Base-by-base conservation (phyloP, 2,113 vertebrate genomes). In the Pteruthius melanotis region DNA sequence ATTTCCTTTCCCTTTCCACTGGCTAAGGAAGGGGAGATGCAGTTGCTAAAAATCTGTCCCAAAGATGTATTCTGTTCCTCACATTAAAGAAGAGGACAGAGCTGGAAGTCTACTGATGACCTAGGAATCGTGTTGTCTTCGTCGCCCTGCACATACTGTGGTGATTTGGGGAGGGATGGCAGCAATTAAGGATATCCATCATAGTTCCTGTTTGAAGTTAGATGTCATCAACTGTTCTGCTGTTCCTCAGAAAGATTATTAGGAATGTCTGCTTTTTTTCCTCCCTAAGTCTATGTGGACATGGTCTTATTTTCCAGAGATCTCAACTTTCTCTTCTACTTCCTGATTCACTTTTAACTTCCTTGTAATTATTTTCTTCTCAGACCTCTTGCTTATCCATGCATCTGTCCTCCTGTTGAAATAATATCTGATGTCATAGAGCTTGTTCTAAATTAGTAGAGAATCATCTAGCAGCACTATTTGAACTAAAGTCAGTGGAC, bases 401-500 rank as follows among this genome's bases (percentile, higher is more conserved):
- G 15, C 30, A 27, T 65, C 30, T 83, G 6, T 66, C 23, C 8
- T 72, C 3, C 19, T 74, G 9, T 63, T 93, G 68, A 63, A 77
- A 61, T 76, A 90, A 26, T 37, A 70, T 12, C 39, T 70, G 20
- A 53, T 87, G 47, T 57, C 28, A 61, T 2, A 72, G 40, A 50
- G 45, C 6, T 61, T 39, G 39, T 76, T 83, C 8, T 74, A 68
- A 74, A 87, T 57, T 22, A 92, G 39, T 26, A 30, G 63, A 56
- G 20, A 68, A 40, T 66, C 12, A 27, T 69, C 72, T 90, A 72
- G 21, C 7, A 12, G 35, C 21, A 85, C 14, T 66, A 63, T 83
- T 69, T 90, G 65, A 85, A 42, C 26, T 90, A 72, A 95, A 94
- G 93, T 96, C 84, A 95, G 91, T 93, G 89, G 95, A 95, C 35